Conservation (phyloP, 2,888 invertebrate genomes). For the Nymphalis polychloros region DNA sequence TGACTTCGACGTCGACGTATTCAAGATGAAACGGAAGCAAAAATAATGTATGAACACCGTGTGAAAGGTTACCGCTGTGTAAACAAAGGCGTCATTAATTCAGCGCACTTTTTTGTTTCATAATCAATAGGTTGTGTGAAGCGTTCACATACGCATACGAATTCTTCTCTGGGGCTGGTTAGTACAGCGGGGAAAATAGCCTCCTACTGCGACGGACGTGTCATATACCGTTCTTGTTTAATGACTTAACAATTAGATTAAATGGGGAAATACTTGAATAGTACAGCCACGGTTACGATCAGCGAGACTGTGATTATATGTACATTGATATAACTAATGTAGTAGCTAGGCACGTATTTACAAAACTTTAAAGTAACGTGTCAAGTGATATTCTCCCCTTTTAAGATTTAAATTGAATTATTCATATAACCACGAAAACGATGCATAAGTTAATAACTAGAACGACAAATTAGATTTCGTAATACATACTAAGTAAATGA, state of each 20-base stretch:
- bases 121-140: conserved; percentile 37
- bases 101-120: conserved; percentile 34
- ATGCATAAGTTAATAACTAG: not conserved
- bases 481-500: not conserved
- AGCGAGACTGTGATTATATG: conserved; percentile 13
- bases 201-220: conserved; percentile 34
- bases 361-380: conserved; percentile 2
- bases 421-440: not conserved
- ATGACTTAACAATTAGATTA: conserved; percentile 22
- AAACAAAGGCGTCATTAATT: conserved; percentile 37
- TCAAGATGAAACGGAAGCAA: conserved; percentile 48
- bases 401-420: not conserved
- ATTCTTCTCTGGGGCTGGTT: conserved; percentile 18
- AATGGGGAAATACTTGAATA: conserved; percentile 18
- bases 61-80: conserved; percentile 40
- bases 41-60: conserved; percentile 44
- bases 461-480: conserved; percentile 9
- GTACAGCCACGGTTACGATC: conserved; percentile 6
- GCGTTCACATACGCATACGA: conserved; percentile 25
- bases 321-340: conserved; percentile 15
- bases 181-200: conserved; percentile 28
- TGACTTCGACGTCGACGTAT: conserved; percentile 40
- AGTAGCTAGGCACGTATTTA: conserved; percentile 3
- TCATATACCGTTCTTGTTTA: conserved; percentile 20
- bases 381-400: not conserved